Evolutionary conservation across 2,888 invertebrate species (phyloP).

Genomic region (Carterocephalus palaemon): DNA sequence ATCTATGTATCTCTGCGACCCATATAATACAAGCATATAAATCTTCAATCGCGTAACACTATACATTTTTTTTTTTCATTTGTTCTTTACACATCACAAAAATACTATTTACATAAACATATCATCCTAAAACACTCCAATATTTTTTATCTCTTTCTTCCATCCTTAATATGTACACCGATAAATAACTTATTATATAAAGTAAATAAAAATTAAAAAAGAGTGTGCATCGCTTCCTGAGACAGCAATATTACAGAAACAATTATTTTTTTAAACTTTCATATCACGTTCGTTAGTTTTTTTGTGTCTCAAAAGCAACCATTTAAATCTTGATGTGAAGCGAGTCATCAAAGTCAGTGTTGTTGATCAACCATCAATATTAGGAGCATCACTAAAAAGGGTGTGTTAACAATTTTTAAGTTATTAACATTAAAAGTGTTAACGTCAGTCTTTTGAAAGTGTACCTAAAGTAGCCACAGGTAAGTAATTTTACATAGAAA

Average conservation of each 20-base stretch:
- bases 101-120: slow-evolving; percentile 68
- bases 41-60: slow-evolving; percentile 27
- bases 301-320: slow-evolving; percentile 18
- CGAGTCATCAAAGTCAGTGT: slow-evolving; percentile 23
- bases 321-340: slow-evolving; percentile 19
- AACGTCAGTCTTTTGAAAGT: too few relatives aligned
- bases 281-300: slow-evolving; percentile 12
- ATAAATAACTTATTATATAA: slow-evolving; percentile 74
- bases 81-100: slow-evolving; percentile 66
- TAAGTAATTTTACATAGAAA: too few relatives aligned
- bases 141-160: slow-evolving; percentile 51
- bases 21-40: slow-evolving; percentile 20
- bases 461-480: too few relatives aligned
- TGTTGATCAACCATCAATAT: slow-evolving; percentile 15
- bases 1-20: slow-evolving; percentile 5
- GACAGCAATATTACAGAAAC: slow-evolving; percentile 37
- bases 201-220: slow-evolving; percentile 71
- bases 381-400: neutral
- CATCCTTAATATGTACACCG: slow-evolving; percentile 68
- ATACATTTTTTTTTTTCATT: slow-evolving; percentile 62
- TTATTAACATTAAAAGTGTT: too few relatives aligned
- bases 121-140: slow-evolving; percentile 59
- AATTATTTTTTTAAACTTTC: slow-evolving; percentile 21
- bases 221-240: slow-evolving; percentile 43
- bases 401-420: too few relatives aligned